phyloP scores from a whole-genome alignment of 2,888 invertebrate species.

The Leptinotarsa peninsularis region DNA sequence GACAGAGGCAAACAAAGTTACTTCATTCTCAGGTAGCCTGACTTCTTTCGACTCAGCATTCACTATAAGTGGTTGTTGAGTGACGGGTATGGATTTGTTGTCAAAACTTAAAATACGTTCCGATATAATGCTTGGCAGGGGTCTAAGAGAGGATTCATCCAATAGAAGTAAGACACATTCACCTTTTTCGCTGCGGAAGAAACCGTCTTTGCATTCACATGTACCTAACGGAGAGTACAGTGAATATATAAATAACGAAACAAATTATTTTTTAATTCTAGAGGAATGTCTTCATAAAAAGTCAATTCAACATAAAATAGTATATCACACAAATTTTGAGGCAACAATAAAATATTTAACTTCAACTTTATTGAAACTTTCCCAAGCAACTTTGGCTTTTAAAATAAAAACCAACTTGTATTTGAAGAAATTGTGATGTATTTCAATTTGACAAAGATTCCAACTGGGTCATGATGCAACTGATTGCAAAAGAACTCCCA shows the following conservation, averaged over 20 bases:
- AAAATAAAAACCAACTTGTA: no score
- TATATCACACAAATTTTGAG: not conserved
- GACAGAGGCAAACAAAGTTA: conserved; percentile 84
- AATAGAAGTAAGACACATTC: conserved; percentile 49
- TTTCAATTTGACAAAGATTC: no score
- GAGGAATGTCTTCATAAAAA: not conserved
- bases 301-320: not conserved
- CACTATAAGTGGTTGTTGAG: conserved; percentile 77
- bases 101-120: conserved; percentile 34
- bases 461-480: no score
- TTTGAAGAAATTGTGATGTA: no score
- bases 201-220: conserved; percentile 79
- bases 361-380: no score
- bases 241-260: conserved; percentile 15
- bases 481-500: not conserved
- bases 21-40: conserved; percentile 85
- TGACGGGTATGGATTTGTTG: conserved; percentile 66
- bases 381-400: no score
- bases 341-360: no score
- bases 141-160: conserved; percentile 31
- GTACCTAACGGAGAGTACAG: conserved; percentile 66
- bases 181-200: conserved; percentile 65
- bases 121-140: conserved; percentile 27
- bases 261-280: conserved; percentile 18
- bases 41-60: conserved; percentile 81